A percentile compares a stretch with the other conserved stretches of the same genome.
These are phyloP conservation scores for Contarinia nasturtii DNA, from an alignment of 1,140 invertebrate genomes.

Conservation along the genomic window DNA sequence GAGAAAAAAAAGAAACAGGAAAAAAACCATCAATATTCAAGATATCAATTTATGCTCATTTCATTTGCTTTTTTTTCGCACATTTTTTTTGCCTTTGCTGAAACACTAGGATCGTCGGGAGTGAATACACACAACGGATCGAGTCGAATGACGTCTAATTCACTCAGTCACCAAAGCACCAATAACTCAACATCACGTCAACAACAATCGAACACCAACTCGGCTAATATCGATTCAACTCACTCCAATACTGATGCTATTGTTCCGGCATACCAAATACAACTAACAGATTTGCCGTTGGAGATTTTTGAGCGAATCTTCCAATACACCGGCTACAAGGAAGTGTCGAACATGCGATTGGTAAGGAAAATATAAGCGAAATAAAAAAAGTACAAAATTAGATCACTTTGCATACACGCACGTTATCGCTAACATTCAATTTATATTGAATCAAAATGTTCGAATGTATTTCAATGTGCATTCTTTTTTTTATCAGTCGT, in stretches of 20 bases:
- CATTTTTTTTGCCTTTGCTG: constrained; percentile 3
- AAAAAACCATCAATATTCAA: too few relatives aligned
- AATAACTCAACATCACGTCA: background rate
- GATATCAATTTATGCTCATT: too few relatives aligned
- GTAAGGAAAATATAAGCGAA: too few relatives aligned
- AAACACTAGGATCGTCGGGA: background rate
- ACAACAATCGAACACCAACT: constrained; percentile 5
- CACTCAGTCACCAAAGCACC: constrained; percentile 1
- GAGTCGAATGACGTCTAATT: constrained; percentile 7
- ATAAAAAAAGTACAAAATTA: constrained; percentile 3
- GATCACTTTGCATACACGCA: background rate
- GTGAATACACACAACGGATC: constrained; percentile 5
- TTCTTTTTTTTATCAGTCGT: constrained; percentile 1
- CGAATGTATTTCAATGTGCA: constrained; percentile 1
- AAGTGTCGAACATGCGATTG: constrained; percentile 50
- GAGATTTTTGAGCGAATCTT: constrained; percentile 66
- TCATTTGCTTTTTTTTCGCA: too few relatives aligned
- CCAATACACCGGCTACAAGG: constrained; percentile 51
- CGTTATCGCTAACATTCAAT: constrained; percentile 6
- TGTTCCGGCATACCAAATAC: constrained; percentile 13
- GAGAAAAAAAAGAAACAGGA: too few relatives aligned
- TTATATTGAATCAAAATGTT: constrained; percentile 2
- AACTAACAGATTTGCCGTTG: constrained; percentile 50
- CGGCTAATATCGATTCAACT: constrained; percentile 8
- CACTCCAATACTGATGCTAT: constrained; percentile 16